Conservation (phyloP, 2,888 invertebrate genomes). For the Drosophila fungiperda region DNA sequence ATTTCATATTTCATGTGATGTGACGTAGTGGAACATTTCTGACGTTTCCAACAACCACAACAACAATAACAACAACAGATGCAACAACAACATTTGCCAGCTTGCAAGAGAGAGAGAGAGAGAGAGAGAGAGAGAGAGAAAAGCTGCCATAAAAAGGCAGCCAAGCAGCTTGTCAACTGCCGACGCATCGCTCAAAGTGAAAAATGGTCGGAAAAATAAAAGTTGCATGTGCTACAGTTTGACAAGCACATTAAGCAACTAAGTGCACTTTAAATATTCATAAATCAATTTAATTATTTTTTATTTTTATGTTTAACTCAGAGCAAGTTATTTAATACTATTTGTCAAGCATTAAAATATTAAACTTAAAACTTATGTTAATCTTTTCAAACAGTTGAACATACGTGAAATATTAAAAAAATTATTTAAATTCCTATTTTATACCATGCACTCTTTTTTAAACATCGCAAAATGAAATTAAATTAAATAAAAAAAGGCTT, state of each 20-base stretch:
- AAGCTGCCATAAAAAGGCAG: background rate
- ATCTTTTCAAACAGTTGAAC: background rate
- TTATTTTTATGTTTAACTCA: background rate
- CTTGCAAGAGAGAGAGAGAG: background rate
- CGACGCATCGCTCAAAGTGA: background rate
- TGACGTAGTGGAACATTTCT: constrained; percentile 85
- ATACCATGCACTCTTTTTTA: too few relatives aligned
- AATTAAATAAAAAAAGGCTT: too few relatives aligned
- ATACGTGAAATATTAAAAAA: background rate
- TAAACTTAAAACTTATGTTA: too few relatives aligned
- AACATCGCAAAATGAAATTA: too few relatives aligned
- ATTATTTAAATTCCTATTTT: too few relatives aligned
- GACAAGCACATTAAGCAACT: background rate
- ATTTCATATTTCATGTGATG: constrained; percentile 83
- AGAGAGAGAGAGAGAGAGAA: background rate
- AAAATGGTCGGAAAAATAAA: background rate
- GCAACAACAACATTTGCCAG: background rate
- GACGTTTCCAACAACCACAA: constrained; percentile 67
- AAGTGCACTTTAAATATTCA: background rate
- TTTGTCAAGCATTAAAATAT: too few relatives aligned
- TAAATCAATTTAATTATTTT: background rate
- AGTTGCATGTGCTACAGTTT: background rate
- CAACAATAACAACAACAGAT: background rate
- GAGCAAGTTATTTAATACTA: too few relatives aligned
- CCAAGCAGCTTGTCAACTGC: background rate